A percentile compares a stretch with the other conserved stretches of the same genome.
phyloP scores from a whole-genome alignment of 1,140 invertebrate species.

The Lordiphosa collinella region DNA sequence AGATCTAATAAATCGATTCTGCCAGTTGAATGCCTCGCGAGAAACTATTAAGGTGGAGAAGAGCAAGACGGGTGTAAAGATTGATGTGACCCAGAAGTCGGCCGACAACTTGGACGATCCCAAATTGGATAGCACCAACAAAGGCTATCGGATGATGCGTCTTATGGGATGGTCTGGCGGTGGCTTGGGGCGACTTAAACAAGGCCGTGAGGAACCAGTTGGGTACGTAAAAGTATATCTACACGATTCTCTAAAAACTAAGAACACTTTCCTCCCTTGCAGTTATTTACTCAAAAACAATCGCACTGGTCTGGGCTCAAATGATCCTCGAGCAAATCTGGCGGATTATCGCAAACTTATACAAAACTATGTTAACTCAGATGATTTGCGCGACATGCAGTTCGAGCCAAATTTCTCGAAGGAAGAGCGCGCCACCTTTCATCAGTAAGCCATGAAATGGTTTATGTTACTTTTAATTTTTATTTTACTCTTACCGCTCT shows the following conservation, averaged over 20 bases:
- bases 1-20: background rate
- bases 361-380: constrained; percentile 80
- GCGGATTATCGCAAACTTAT: constrained; percentile 43
- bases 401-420: constrained; percentile 86
- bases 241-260: background rate
- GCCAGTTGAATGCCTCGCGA: constrained; percentile 55
- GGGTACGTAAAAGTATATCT: constrained; percentile 73
- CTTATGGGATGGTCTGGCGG: constrained; percentile 91
- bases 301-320: constrained; percentile 58
- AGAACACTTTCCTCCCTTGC: background rate
- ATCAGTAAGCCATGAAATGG: constrained; percentile 80
- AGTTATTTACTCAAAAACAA: constrained; percentile 71
- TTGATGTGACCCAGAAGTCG: constrained; percentile 57
- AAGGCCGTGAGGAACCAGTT: constrained; percentile 85
- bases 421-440: constrained; percentile 86
- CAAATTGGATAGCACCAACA: constrained; percentile 80
- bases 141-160: constrained; percentile 86
- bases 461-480: background rate
- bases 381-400: constrained; percentile 82
- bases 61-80: constrained; percentile 52
- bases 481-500: background rate
- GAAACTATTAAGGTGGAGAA: constrained; percentile 69
- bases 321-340: constrained; percentile 21
- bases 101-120: constrained; percentile 42
- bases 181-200: constrained; percentile 85